A percentile compares a stretch with the other conserved stretches of the same genome.
Conservation (phyloP, 1,140 invertebrate species). For the Heliothis virescens region DNA sequence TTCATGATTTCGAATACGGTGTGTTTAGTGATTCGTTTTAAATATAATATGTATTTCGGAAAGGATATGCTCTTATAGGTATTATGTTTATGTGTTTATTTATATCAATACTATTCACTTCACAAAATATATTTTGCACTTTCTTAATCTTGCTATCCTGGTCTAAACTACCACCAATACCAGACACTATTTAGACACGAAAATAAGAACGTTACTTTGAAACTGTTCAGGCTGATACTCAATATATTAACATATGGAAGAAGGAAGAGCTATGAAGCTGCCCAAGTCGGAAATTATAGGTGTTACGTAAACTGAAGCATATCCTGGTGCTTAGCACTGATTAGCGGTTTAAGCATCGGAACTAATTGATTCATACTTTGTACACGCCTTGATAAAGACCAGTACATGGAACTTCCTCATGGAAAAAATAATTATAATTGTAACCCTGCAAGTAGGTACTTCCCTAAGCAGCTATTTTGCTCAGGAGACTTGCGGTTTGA, state of each 20-base stretch:
- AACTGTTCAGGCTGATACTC: too few species aligned
- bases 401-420: too few species aligned
- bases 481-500: too few species aligned
- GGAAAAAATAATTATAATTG: too few species aligned
- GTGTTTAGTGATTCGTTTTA: constrained; percentile 46
- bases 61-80: background rate
- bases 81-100: constrained; percentile 1
- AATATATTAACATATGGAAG: background rate
- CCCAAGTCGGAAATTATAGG: constrained; percentile 1
- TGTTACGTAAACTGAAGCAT: constrained; percentile 11
- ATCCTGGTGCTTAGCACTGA: background rate
- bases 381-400: too few species aligned
- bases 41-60: constrained; percentile 5
- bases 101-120: background rate
- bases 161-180: too few species aligned
- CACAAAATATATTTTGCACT: background rate
- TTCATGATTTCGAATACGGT: constrained; percentile 53
- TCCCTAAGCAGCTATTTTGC: too few species aligned
- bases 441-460: too few species aligned
- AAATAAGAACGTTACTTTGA: too few species aligned
- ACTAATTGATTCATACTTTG: background rate
- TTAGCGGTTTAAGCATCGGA: background rate
- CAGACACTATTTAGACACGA: too few species aligned
- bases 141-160: too few species aligned
- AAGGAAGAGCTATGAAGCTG: background rate